Conservation (phyloP, 2,113 vertebrate genomes). For the Picathartes gymnocephalus region DNA sequence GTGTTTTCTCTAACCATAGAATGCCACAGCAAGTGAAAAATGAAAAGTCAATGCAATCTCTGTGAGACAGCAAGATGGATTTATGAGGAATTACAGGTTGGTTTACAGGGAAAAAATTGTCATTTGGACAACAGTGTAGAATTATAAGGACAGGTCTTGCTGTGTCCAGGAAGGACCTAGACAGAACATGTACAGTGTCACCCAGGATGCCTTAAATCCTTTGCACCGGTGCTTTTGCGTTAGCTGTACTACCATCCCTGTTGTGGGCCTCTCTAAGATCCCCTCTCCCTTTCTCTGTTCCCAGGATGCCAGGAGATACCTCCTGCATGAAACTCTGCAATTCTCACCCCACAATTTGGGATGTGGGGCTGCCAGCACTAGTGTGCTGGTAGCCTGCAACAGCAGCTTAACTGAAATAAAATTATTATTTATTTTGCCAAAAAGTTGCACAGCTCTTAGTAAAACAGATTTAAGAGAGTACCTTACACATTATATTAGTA, state of each 20-base stretch:
- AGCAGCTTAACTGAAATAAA: not conserved
- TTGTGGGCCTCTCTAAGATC: not conserved
- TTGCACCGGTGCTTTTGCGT: not conserved
- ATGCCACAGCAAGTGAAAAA: constrained; percentile 23
- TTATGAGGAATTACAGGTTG: constrained; percentile 34
- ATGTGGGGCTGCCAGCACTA: not conserved
- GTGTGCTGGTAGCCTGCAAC: not conserved
- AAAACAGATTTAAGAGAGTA: not conserved
- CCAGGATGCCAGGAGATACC: not conserved
- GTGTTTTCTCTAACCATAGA: not conserved
- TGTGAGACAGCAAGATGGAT: not conserved
- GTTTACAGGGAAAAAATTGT: not conserved
- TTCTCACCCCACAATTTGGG: not conserved
- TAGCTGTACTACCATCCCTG: not conserved
- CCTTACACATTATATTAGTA: not conserved
- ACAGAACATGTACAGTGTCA: not conserved
- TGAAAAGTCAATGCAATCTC: constrained; percentile 32
- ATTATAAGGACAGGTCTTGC: not conserved
- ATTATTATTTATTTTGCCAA: not conserved
- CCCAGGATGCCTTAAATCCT: not conserved
- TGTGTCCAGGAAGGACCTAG: not conserved
- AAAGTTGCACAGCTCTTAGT: not conserved
- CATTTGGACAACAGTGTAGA: not conserved
- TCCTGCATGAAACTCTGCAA: not conserved
- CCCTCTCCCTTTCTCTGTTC: not conserved